These are phyloP conservation scores for Varroa destructor DNA, from an alignment of 1,140 invertebrate species.

Conservation along the genomic window DNA sequence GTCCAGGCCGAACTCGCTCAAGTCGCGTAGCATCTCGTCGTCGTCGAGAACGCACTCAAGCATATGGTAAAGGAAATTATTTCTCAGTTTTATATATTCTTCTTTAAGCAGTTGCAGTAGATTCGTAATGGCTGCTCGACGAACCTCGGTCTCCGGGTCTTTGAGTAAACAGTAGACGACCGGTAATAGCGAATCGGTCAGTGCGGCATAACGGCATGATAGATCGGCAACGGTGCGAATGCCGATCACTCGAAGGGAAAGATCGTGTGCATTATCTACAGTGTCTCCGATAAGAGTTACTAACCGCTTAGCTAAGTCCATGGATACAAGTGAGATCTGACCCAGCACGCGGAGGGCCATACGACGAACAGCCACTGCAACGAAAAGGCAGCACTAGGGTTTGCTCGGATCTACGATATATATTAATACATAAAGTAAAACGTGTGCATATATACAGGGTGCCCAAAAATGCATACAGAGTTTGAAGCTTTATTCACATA, in stretches of 20 bases:
- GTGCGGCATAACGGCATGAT: conserved; percentile 6
- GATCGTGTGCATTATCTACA: conserved; percentile 14
- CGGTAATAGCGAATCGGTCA: not conserved
- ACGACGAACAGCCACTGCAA: conserved; percentile 1
- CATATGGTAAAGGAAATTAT: conserved; percentile 13
- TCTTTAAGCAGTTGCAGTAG: conserved; percentile 15
- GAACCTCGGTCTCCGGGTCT: conserved; percentile 24
- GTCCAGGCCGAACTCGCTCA: conserved; percentile 3
- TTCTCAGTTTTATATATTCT: conserved; percentile 16
- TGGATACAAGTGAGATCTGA: not conserved
- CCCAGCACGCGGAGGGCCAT: conserved; percentile 18
- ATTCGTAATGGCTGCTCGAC: conserved; percentile 6
- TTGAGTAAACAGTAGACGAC: conserved; percentile 6
- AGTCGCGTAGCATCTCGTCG: not conserved
- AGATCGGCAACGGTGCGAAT: conserved; percentile 13
- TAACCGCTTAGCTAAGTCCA: conserved; percentile 4
- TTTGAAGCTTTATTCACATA: no score
- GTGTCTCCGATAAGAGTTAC: not conserved
- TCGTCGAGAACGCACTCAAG: conserved; percentile 18
- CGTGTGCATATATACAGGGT: no score
- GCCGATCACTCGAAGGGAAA: conserved; percentile 6
- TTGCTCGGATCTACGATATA: no score
- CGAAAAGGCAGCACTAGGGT: no score
- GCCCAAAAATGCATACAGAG: no score
- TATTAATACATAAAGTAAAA: no score